phyloP scores from a whole-genome alignment of 92 coral and sea anemone species.

The Heliopora coerulea region DNA sequence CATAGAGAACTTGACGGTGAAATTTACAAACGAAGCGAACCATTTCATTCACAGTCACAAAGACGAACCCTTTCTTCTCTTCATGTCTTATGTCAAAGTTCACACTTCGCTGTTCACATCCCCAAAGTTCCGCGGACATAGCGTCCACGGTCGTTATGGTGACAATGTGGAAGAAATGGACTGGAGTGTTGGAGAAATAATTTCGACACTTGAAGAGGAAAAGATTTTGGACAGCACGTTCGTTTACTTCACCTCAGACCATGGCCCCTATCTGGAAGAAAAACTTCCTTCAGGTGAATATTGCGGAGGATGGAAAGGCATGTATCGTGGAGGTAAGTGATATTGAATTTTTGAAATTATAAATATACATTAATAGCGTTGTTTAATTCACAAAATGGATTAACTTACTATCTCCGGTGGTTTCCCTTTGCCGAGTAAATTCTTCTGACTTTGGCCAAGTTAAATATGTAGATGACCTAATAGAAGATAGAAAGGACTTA shows the following conservation, averaged over 20 bases:
- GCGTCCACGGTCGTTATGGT: conserved; percentile 78
- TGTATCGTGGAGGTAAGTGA: conserved; percentile 74
- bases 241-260: conserved; percentile 83
- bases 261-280: conserved; percentile 79
- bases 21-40: conserved; percentile 74
- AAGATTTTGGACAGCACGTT: conserved; percentile 70
- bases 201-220: conserved; percentile 54
- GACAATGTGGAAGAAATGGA: conserved; percentile 96
- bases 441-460: too few relatives aligned
- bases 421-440: too few relatives aligned
- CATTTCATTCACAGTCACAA: conserved; percentile 58
- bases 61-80: conserved; percentile 68
- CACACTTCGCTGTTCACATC: conserved; percentile 76
- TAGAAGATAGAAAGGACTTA: too few relatives aligned
- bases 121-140: conserved; percentile 58
- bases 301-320: conserved; percentile 83
- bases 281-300: conserved; percentile 53
- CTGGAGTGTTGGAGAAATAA: conserved; percentile 87
- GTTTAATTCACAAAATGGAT: too few relatives aligned
- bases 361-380: too few relatives aligned
- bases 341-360: too few relatives aligned
- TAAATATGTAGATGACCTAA: too few relatives aligned
- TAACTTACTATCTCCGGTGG: too few relatives aligned
- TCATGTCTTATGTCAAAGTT: conserved; percentile 78
- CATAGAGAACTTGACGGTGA: conserved; percentile 71